Evolutionary conservation across 2,888 invertebrate genomes (phyloP), one percentile per base, ranked within the genome.

Genomic region (Ophioninae sp.): DNA sequence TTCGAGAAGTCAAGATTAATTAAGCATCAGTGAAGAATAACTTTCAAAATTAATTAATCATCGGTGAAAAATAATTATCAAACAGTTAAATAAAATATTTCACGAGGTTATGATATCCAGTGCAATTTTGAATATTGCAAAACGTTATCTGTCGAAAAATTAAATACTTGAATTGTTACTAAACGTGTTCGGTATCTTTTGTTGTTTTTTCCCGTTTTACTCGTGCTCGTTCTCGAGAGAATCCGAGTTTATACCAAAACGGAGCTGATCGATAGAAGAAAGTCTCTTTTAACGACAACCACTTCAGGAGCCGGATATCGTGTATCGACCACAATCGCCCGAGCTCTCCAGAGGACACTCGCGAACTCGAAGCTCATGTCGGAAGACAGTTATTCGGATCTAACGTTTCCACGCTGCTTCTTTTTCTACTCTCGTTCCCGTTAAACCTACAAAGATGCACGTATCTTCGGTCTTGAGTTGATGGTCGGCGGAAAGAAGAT

Each of bases 371-470:
- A 69, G 74, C 64, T 72, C 50, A 44, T 39, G 44, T 57, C 50
- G 57, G 44, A 57, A 77, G 57, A 70, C 75, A 79, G 81, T 79
- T 67, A 81, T 74, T 84, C 78, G 78, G 75, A 69, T 67, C 59
- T 57, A 77, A 69, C 57, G 56, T 73, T 44, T 65, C 65, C 23
- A 6, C 57, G 73, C n/a, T n/a, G 64, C 61, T 74, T 70, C 75
- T 77, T 61, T 80, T 39, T 70, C 39, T 21, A 20, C n/a, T 23
- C n/a, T 37, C 41, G 30, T 70, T 64, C 21, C 56, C 79, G 61
- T 78, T 23, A 17, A 65, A 77, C 57, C 80, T 70, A 61, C 80
- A 39, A 74, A 77, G 68, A 68, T 23, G 67, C 44, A 17, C 75
- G 74, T 72, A 56, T 67, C 79, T 73, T 73, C 21, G 41, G 17